phyloP scores from a whole-genome alignment of 2,113 vertebrate genomes.

The Carassius auratus region DNA sequence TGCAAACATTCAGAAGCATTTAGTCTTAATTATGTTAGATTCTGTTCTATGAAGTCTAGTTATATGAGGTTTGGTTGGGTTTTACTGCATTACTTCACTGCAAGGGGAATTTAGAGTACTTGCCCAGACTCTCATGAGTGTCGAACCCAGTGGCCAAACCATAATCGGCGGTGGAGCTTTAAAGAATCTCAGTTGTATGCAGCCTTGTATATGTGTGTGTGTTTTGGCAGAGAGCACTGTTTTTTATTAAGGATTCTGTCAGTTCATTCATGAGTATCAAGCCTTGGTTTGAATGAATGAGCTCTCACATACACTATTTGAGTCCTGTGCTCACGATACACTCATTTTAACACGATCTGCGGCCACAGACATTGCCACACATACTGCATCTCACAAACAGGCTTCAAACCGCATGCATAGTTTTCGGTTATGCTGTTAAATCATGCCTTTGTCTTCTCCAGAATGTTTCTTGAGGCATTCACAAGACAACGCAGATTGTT shows the following conservation, averaged over 20 bases:
- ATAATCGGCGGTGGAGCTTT: conserved; percentile 31
- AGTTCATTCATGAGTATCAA: conserved; percentile 42
- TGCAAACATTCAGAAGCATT: conserved; percentile 30
- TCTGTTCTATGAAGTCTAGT: background rate
- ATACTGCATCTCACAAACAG: background rate
- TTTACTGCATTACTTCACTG: conserved; percentile 4
- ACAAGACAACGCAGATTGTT: background rate
- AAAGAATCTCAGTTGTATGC: conserved; percentile 36
- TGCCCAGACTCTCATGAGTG: conserved; percentile 12
- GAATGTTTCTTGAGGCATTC: background rate
- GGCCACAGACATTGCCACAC: background rate
- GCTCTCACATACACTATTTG: conserved; percentile 28
- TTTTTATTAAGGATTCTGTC: conserved; percentile 36
- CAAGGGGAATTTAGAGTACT: background rate
- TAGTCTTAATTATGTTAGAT: conserved; percentile 27
- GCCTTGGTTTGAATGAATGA: conserved; percentile 50
- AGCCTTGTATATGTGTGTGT: conserved; percentile 43
- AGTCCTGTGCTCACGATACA: conserved; percentile 23
- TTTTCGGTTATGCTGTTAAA: background rate
- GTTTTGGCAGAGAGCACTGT: conserved; percentile 40
- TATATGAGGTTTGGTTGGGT: background rate
- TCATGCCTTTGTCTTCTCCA: conserved; percentile 12
- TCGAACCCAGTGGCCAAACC: conserved; percentile 30
- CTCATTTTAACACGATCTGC: conserved; percentile 11
- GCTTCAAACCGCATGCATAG: background rate